Conservation (phyloP, 2,113 vertebrate species). For the Apteryx mantelli region DNA sequence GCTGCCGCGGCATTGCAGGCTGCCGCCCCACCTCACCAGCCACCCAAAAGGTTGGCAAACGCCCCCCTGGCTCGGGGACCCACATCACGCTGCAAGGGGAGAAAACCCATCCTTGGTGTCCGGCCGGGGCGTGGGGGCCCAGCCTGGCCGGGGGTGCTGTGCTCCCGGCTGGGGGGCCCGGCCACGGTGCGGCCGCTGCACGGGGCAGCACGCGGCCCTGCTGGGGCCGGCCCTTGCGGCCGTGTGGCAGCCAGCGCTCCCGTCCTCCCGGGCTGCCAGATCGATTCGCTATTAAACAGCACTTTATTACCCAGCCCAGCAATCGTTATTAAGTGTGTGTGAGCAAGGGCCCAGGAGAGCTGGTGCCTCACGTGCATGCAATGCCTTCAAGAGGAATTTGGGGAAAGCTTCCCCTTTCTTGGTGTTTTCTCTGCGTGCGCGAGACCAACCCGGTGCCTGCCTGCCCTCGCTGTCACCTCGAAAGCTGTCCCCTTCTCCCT, state of each 20-base stretch:
- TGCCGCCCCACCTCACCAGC: not conserved
- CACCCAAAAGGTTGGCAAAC: not conserved
- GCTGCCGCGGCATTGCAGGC: too few species aligned
- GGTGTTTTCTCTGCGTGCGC: not conserved
- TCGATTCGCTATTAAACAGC: conserved; percentile 47
- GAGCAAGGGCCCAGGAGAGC: not conserved
- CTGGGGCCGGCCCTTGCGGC: not conserved
- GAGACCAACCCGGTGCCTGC: too few species aligned
- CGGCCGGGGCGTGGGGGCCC: too few species aligned
- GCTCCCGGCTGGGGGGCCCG: too few species aligned
- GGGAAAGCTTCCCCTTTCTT: not conserved
- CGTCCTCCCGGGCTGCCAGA: not conserved
- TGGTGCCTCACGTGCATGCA: fast-evolving
- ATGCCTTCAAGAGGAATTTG: not conserved
- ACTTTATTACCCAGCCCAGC: conserved; percentile 32
- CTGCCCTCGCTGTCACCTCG: not conserved
- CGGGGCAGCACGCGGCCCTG: too few species aligned
- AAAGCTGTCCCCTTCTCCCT: not conserved
- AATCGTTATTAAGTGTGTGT: not conserved
- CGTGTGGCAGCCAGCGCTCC: not conserved
- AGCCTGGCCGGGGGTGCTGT: too few species aligned
- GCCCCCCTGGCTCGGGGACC: too few species aligned
- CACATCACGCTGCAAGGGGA: too few species aligned
- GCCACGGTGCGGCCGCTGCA: not conserved
- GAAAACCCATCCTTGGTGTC: too few species aligned